Evolutionary conservation across 2,113 vertebrate species (phyloP), one percentile per base, ranked within the genome.

Genomic region (Microtus oregoni): DNA sequence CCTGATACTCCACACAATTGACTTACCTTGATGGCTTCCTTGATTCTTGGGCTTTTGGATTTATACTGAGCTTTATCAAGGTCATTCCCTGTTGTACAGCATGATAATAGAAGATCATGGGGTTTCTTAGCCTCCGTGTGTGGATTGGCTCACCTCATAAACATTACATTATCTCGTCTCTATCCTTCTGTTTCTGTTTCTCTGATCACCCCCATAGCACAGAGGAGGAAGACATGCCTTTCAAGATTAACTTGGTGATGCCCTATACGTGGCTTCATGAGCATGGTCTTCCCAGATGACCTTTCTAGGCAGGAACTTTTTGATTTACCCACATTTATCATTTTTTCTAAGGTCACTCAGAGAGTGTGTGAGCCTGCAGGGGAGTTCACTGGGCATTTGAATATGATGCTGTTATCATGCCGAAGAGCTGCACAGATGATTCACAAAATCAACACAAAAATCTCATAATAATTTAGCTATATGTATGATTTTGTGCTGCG

Each of bases 191-290:
- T 28, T 87, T 55, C 55, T 75, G 13, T 32, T 44, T 75, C 55
- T 92, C 65, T 44, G 50, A 28, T 38, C 55, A 83, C n/a, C 17
- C 4, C 5, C 11, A 41, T 41, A 63, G 14, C 7, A 83, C 7
- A 30, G 20, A n/a, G 28, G 17, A 13, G 55, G 81, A 50, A 26
- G 50, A 75, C 13, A 41, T 50, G 38, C 55, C n/a, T 86, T 73
- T 72, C 6, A 32, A 52, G 41, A 10, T 85, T 24, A 63, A 65
- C 22, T 58, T 85, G 28, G 55, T 30, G 19, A 55, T 35, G 50
- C 4, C 0, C 0, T 26, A 19, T 12, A 83, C 8, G 9, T 11
- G 72, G 35, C 35, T 5, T 32, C 14, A 1, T 26, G n/a, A 61
- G 63, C 7, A 68, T 24, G 44, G 47, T 28, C 55, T 75, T 67